A percentile compares a stretch with the other conserved stretches of the same genome.
These are phyloP conservation scores for Graptemys geographica DNA, from an alignment of 2,797 vertebrate species.

Conservation along the genomic window DNA sequence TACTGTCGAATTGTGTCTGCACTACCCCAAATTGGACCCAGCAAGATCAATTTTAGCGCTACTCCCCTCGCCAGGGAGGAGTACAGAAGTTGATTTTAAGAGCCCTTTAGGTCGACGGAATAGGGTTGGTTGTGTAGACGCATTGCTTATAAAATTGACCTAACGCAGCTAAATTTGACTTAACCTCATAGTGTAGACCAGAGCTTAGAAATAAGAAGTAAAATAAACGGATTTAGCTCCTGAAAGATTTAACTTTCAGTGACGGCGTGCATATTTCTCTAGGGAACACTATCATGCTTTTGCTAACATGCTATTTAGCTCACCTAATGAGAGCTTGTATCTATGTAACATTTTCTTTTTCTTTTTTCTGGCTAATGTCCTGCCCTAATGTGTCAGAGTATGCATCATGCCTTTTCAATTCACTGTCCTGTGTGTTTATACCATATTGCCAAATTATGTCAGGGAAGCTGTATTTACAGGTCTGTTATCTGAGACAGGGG, in stretches of 20 bases:
- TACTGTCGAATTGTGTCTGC: too few species aligned
- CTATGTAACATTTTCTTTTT: not conserved
- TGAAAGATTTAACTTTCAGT: conserved; percentile 7
- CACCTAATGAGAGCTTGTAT: conserved; percentile 43
- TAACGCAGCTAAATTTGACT: too few species aligned
- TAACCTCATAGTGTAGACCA: too few species aligned
- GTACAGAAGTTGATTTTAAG: too few species aligned
- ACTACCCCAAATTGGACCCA: too few species aligned
- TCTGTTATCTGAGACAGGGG: not conserved
- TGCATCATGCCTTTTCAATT: conserved; percentile 60
- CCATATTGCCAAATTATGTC: conserved; percentile 45
- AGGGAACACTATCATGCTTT: conserved; percentile 14
- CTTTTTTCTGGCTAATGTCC: not conserved
- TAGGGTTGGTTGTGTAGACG: too few species aligned
- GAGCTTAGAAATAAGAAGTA: not conserved
- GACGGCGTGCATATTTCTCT: conserved; percentile 16
- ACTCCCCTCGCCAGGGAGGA: too few species aligned
- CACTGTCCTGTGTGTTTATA: conserved; percentile 39
- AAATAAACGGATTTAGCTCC: conserved; percentile 29
- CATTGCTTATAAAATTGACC: too few species aligned
- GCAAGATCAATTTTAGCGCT: too few species aligned
- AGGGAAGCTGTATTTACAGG: not conserved
- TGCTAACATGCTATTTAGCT: conserved; percentile 43
- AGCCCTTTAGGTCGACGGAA: too few species aligned
- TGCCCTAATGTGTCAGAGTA: conserved; percentile 37